Evolutionary conservation across 1,140 invertebrate species (phyloP), one percentile per base, ranked within the genome.

Genomic region (Saxidomus purpurata): DNA sequence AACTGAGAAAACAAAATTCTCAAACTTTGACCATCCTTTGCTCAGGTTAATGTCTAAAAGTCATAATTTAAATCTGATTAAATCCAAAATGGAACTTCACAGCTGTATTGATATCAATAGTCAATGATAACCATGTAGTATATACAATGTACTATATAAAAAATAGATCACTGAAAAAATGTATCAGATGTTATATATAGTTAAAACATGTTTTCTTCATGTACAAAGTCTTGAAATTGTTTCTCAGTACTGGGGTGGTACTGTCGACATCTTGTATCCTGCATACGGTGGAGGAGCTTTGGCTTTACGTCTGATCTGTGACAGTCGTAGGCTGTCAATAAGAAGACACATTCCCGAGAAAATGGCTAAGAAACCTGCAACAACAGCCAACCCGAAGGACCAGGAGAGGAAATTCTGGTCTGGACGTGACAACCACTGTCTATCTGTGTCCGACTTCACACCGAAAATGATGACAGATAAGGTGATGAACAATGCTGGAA

Each of bases 331-430:
- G 36, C 63, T 74, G 49, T 89, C 87, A 15, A 89, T 69, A 76
- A 89, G 61, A 15, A 89, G 71, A 77, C 87, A 88, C 34, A 94
- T 71, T 13, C 91, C 94, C 0, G 95, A 87, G 49, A 94, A 92
- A 13, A 95, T 81, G n/a, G 91, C 87, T 91, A 99, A 97, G 67
- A 99, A 97, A 91, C 98, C 98, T 0, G 98, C 97, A 49, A 99
- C 97, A 34, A 98, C 97, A 69, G 98, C 98, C 93, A 99, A 97
- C 71, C 97, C 98, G 95, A 98, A 99, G 0, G 98, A 98, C 99
- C 99, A 99, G 8, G 98, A 98, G 0, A 99, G 95, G 91, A 99
- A 98, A 96, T 99, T 99, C 95, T 97, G 99, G 92, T 98, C 98
- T 8, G 99, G 99, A 94, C 99, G 98, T 95, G 99, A 97, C 28